phyloP scores from a whole-genome alignment of 37 sponge, comb jelly and placozoan species.

The Aplysina aerophoba region DNA sequence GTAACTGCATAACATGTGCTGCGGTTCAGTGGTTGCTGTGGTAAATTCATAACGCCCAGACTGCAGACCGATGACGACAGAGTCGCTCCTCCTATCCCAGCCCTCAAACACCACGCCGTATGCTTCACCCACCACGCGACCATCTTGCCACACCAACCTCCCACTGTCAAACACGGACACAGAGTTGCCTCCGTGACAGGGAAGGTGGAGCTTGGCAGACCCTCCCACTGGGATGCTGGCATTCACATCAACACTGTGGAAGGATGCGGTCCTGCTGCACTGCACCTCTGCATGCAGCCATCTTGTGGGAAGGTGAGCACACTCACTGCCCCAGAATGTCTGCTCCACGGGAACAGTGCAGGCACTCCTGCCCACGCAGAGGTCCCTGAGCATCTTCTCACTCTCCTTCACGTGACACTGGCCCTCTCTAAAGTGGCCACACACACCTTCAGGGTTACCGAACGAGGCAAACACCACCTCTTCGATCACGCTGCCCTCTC shows the following conservation, averaged over 20 bases:
- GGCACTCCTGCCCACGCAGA: conserved; percentile 4
- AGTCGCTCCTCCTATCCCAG: conserved; percentile 12
- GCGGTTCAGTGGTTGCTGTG: background rate
- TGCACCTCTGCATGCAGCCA: conserved; percentile 29
- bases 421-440: conserved; percentile 16
- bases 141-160: conserved; percentile 22
- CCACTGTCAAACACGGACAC: conserved; percentile 23
- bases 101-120: background rate
- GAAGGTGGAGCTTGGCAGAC: conserved; percentile 31
- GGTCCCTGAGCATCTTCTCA: background rate
- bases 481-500: background rate
- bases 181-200: conserved; percentile 3
- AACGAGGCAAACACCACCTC: conserved; percentile 34
- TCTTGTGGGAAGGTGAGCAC: background rate
- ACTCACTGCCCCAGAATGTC: background rate
- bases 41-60: conserved; percentile 15
- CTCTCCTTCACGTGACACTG: conserved; percentile 18
- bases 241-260: conserved; percentile 26
- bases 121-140: background rate
- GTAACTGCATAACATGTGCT: background rate
- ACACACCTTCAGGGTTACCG: conserved; percentile 21
- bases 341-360: conserved; percentile 8
- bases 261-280: background rate
- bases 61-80: background rate
- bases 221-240: conserved; percentile 21